Evolutionary conservation across 2,113 vertebrate species (phyloP).

Genomic region (Spea bombifrons): DNA sequence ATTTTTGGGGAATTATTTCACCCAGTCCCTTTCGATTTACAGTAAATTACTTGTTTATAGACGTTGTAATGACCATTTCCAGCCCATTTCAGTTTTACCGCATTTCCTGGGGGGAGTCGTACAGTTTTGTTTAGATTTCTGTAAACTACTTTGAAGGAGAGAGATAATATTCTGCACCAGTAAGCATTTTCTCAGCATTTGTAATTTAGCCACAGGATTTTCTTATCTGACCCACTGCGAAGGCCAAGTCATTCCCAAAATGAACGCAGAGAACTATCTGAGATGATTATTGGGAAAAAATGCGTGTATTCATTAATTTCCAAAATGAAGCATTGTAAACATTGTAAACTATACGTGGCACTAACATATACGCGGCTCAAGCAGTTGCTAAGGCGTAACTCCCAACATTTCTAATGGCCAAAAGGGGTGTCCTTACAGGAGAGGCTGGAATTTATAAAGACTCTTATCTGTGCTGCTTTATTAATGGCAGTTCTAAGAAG

Average conservation of each 20-base stretch:
- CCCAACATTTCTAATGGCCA: too few relatives aligned
- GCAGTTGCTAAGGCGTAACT: too few relatives aligned
- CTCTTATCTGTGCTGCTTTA: too few relatives aligned
- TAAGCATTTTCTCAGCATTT: slow-evolving; percentile 7
- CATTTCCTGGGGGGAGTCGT: slow-evolving; percentile 20
- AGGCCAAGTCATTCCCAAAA: not conserved
- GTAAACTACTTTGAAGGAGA: slow-evolving; percentile 18
- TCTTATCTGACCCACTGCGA: slow-evolving; percentile 15
- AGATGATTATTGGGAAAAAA: too few relatives aligned
- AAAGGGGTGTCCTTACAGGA: too few relatives aligned
- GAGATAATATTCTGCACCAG: not conserved
- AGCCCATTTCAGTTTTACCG: slow-evolving; percentile 12
- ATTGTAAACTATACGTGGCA: too few relatives aligned
- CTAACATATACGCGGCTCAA: too few relatives aligned
- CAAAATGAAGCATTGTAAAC: too few relatives aligned
- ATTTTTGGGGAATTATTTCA: not conserved
- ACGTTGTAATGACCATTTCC: not conserved
- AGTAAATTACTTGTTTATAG: slow-evolving; percentile 6
- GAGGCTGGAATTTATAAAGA: too few relatives aligned
- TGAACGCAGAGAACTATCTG: not conserved
- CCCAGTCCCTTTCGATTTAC: not conserved
- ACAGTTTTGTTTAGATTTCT: slow-evolving; percentile 24
- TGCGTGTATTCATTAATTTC: too few relatives aligned
- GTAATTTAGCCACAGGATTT: slow-evolving; percentile 1
- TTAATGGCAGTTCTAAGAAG: too few relatives aligned